Evolutionary conservation across 2,888 invertebrate genomes (phyloP), one percentile per base, ranked within the genome.

Genomic region (Pardosa pseudoannulata): DNA sequence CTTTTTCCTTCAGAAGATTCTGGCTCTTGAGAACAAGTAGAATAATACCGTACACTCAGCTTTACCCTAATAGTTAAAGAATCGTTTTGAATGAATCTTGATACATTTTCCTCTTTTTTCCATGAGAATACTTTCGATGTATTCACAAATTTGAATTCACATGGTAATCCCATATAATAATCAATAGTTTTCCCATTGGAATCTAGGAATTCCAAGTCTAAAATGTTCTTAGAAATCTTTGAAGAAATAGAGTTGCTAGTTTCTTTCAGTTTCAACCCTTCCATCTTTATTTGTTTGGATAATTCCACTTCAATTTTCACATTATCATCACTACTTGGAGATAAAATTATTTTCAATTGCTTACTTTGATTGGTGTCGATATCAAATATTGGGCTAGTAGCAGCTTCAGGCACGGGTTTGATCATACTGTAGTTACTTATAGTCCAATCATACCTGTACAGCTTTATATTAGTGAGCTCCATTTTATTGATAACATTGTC

Each of bases 81-180:
- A 67, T 67, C 67, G 32, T 67, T n/a, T 7, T 32, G 36, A 67
- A 67, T 13, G 32, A 67, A 67, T 19, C 67, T 67, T 16, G 31
- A 9, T 32, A 67, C 23, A 56, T 56, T 56, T 11, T 56, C 56
- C 19, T 56, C 56, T 23, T 56, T 56, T 23, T 7, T 56, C 56
- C 56, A 56, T 5, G 23, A 7, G 16, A 6, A 23, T 23, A 56
- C 19, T 56, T 56, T 19, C 1, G 19, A 23, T 3, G 23, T 56
- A 23, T 56, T 56, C 1, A 56, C 23, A 16, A 23, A 56, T 16
- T 23, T 23, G 23, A 19, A 56, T 56, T 56, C 23, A 19, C 6
- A 56, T 6, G 56, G 56, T 19, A 56, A 23, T 16, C 19, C 19
- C 16, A 16, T 56, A 11, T 23, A 56, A 23, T 23, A 56, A 23